A percentile compares a stretch with the other conserved stretches of the same genome.
Conservation (phyloP, 2,888 invertebrate genomes). For the Petrolisthes cinctipes region DNA sequence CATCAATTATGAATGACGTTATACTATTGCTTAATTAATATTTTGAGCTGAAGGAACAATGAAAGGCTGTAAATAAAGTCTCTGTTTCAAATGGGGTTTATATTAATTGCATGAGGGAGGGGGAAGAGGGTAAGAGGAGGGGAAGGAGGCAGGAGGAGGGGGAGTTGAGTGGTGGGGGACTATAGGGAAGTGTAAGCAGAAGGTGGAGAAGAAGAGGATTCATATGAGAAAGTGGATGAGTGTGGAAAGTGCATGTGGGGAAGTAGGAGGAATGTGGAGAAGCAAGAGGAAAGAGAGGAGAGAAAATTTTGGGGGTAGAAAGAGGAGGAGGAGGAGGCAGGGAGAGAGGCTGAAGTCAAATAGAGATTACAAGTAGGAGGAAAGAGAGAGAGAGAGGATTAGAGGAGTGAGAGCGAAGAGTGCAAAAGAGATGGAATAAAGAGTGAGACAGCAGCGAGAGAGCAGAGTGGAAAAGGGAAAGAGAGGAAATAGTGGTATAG, state of each 20-base stretch:
- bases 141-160: not conserved
- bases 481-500: not conserved
- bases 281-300: not conserved
- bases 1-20: too few species aligned
- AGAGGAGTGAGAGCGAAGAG: not conserved
- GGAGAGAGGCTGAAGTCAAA: not conserved
- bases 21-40: too few species aligned
- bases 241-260: not conserved
- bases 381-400: not conserved
- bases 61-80: too few species aligned
- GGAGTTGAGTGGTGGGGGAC: not conserved
- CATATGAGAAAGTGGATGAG: not conserved
- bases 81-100: too few species aligned
- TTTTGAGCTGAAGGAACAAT: too few species aligned
- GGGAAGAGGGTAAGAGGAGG: slow-evolving; percentile 5
- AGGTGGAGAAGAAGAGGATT: not conserved
- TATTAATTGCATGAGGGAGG: not conserved
- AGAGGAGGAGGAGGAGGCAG: not conserved
- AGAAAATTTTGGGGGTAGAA: not conserved
- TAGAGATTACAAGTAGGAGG: not conserved
- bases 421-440: not conserved
- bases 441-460: not conserved
- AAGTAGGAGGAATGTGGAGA: not conserved
- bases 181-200: not conserved
- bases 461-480: not conserved